Conservation (phyloP, 1,140 invertebrate genomes). For the Monochamus saltuarius region DNA sequence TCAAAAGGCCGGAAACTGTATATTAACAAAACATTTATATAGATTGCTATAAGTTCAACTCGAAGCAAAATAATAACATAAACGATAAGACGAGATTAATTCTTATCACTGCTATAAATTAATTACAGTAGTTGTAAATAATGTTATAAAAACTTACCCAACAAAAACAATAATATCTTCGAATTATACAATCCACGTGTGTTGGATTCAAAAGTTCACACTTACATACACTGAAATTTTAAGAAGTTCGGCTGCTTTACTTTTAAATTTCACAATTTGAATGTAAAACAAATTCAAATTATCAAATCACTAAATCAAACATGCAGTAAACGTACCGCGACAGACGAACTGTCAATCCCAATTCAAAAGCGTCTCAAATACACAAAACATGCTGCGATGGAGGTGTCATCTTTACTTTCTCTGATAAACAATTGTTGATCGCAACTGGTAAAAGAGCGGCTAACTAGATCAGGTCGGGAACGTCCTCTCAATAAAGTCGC, state of each 20-base stretch:
- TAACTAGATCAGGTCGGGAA: slow-evolving; percentile 18
- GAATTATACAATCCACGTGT: slow-evolving; percentile 21
- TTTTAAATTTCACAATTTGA: slow-evolving; percentile 13
- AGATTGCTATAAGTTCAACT: slow-evolving; percentile 14
- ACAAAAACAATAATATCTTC: no score
- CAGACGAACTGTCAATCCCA: neutral
- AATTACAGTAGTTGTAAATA: neutral
- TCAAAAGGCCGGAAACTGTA: slow-evolving; percentile 15
- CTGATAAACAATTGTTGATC: slow-evolving; percentile 5
- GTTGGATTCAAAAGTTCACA: slow-evolving; percentile 2
- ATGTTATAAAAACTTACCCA: no score
- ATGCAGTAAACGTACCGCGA: neutral
- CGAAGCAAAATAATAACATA: slow-evolving; percentile 4
- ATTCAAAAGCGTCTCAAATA: neutral
- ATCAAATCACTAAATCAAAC: slow-evolving; percentile 2
- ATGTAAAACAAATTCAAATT: neutral
- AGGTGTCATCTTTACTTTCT: neutral
- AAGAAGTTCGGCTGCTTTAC: slow-evolving; percentile 1
- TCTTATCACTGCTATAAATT: neutral
- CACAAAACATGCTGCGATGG: neutral
- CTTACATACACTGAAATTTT: neutral
- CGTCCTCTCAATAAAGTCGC: slow-evolving; percentile 38
- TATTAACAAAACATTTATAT: slow-evolving; percentile 15
- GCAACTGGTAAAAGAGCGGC: slow-evolving; percentile 2
- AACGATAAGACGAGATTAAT: slow-evolving; percentile 9